These are phyloP conservation scores for Crossocerus cetratus DNA, from an alignment of 2,888 invertebrate species.

Conservation along the genomic window DNA sequence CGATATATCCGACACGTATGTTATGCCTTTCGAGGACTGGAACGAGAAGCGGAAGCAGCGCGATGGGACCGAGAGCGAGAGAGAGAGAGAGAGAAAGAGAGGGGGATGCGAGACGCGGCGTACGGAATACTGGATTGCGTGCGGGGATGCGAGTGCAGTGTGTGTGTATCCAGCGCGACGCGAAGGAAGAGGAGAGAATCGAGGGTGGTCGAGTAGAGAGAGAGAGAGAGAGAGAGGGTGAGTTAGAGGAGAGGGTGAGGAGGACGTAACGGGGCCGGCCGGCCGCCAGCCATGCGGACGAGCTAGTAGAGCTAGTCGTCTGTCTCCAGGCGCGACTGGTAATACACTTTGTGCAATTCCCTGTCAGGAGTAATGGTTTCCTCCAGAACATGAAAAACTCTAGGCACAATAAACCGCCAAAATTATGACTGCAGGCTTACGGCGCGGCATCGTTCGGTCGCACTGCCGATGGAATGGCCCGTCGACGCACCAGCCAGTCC, in stretches of 20 bases:
- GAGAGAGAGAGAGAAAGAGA: conserved; percentile 9
- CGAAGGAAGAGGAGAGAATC: too few relatives aligned
- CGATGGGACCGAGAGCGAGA: too few relatives aligned
- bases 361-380: conserved; percentile 68
- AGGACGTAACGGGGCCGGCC: conserved; percentile 37
- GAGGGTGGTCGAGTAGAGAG: not conserved
- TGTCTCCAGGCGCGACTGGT: conserved; percentile 67
- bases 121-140: not conserved
- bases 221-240: conserved; percentile 20
- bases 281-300: conserved; percentile 51
- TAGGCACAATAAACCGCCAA: conserved; percentile 65
- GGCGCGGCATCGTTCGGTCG: conserved; percentile 36
- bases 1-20: not conserved
- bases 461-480: conserved; percentile 46
- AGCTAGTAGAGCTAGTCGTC: conserved; percentile 58
- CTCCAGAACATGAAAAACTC: conserved; percentile 66
- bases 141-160: not conserved
- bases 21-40: too few relatives aligned
- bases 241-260: conserved; percentile 59
- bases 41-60: too few relatives aligned
- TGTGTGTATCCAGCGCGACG: too few relatives aligned
- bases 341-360: conserved; percentile 68
- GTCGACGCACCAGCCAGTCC: too few relatives aligned
- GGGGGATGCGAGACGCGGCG: not conserved
- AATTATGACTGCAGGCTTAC: conserved; percentile 65